Conservation (phyloP, 1,140 invertebrate species). For the Drosophila ogumai region DNA sequence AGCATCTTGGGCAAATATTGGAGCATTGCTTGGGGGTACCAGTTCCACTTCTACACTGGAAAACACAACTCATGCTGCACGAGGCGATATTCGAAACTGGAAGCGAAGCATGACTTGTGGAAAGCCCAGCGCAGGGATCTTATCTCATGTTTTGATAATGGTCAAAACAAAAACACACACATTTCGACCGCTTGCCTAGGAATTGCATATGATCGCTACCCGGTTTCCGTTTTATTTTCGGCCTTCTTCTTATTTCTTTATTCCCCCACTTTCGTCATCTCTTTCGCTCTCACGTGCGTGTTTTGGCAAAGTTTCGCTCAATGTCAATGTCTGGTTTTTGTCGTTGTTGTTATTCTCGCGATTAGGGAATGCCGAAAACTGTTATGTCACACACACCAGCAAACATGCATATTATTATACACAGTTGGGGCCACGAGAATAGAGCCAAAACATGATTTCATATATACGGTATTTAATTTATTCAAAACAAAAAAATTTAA, state of each 20-base stretch:
- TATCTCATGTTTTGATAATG: conserved; percentile 31
- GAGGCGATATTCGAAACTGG: conserved; percentile 5
- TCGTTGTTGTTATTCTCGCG: conserved; percentile 16
- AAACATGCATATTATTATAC: not conserved
- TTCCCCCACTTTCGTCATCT: conserved; percentile 18
- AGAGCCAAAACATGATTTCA: not conserved
- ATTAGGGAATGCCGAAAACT: conserved; percentile 43
- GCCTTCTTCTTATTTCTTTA: conserved; percentile 1
- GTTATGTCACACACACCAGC: conserved; percentile 29
- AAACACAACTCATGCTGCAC: conserved; percentile 21
- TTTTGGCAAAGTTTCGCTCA: conserved; percentile 65
- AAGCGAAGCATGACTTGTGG: conserved; percentile 44
- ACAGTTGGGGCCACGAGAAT: not conserved
- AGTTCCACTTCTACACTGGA: conserved; percentile 6
- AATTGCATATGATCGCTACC: conserved; percentile 36
- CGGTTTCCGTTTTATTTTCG: conserved; percentile 2
- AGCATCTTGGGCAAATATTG: conserved; percentile 24
- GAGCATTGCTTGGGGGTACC: not conserved
- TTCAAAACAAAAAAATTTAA: too few relatives aligned
- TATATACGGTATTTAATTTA: too few relatives aligned
- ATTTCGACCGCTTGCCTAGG: conserved; percentile 10
- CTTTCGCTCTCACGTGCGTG: conserved; percentile 54
- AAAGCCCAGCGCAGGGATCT: conserved; percentile 18
- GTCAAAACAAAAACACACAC: conserved; percentile 22
- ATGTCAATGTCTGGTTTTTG: conserved; percentile 67